These are phyloP conservation scores for Brachyptera risi DNA, from an alignment of 2,888 invertebrate genomes.

Conservation along the genomic window DNA sequence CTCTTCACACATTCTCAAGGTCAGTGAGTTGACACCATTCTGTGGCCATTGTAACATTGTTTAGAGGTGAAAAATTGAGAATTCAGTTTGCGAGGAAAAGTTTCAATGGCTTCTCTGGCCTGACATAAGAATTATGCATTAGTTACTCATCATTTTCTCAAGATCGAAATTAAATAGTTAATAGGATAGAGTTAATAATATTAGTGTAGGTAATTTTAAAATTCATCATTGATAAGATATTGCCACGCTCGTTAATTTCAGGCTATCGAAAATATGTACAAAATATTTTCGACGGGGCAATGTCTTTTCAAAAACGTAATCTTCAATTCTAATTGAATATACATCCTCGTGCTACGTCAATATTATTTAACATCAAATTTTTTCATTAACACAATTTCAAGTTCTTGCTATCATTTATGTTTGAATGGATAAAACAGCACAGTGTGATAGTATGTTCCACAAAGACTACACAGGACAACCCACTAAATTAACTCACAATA, in stretches of 20 bases:
- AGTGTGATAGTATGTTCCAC: background rate
- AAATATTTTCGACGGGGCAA: background rate
- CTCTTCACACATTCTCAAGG: conserved; percentile 12
- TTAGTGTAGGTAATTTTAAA: too few relatives aligned
- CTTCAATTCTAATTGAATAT: background rate
- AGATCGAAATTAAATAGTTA: background rate
- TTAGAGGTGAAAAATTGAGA: conserved; percentile 9
- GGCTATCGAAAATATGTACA: too few relatives aligned
- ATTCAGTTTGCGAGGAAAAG: too few relatives aligned
- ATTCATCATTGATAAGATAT: too few relatives aligned
- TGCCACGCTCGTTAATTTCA: too few relatives aligned
- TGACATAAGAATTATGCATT: background rate
- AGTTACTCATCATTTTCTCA: background rate
- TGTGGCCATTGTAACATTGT: conserved; percentile 30
- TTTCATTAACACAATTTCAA: background rate
- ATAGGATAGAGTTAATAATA: too few relatives aligned
- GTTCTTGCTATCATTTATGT: conserved; percentile 4
- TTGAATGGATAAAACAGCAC: background rate
- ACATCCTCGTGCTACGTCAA: background rate
- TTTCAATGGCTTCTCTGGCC: conserved; percentile 2
- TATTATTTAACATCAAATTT: background rate
- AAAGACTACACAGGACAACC: background rate
- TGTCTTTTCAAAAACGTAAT: background rate
- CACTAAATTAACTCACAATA: conserved; percentile 8
- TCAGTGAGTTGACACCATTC: too few relatives aligned